Base-by-base conservation (phyloP, 2,888 invertebrate genomes). In the Drosophila pullipes region DNA sequence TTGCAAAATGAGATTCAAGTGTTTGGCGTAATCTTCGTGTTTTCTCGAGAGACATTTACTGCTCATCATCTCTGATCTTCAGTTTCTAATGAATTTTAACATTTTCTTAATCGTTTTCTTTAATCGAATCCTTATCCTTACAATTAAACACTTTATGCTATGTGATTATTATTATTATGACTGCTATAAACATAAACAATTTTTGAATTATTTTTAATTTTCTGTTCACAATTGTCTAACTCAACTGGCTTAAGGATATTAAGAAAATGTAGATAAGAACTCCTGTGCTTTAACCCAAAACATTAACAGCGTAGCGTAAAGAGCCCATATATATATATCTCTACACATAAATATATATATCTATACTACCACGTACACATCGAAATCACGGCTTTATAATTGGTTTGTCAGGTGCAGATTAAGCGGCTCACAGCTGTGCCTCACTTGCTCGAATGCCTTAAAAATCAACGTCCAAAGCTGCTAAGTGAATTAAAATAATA, bases 401-500 rank as follows among this genome's bases (percentile, higher is more conserved):
- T 85, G 87, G 85, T 87, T 87, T 87, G 85, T 78, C 85, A 75
- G 79, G 66, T 76, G 75, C 66, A 61, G 71, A 76, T 72, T 74
- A 79, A 73, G 77, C 69, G 82, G 77, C 83, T 78, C 66, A 70
- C 70, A 69, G 64, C 72, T 72, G 74, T 68, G 66, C 53, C 52
- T 47, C 50, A 73, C 62, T 65, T 66, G 59, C 65, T 64, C 75
- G 7, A 63, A 69, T 65, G 65, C 52, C 52, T 55, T 41, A 66
- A 44, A 77, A 80, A 77, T 64, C 80, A 78, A 76, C 73, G 77
- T 79, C 62, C 65, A 71, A 75, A 69, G 74, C 73, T 75, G 83
- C 78, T 87, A 87, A 87, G 87, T 85, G 85, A 85, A 87, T 85
- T 85, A 85, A 87, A 83, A 81, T 85, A 87, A 79, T 81, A 76